Conservation (phyloP, 2,113 vertebrate genomes). For the Heterocephalus glaber region DNA sequence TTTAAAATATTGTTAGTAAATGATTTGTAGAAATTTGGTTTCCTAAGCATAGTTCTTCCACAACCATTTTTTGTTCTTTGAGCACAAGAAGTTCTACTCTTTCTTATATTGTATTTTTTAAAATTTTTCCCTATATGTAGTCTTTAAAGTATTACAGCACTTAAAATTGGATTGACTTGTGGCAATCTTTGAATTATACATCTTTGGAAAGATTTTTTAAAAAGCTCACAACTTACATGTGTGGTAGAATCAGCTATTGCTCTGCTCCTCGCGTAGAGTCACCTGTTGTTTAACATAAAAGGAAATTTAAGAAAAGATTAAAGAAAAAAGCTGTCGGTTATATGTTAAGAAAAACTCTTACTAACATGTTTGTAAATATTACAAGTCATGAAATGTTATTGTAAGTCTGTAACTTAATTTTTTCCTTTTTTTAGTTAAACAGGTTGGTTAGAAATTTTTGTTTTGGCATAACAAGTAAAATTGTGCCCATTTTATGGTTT, state of each 20-base stretch:
- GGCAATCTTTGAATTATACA: slow-evolving; percentile 86
- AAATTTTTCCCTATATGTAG: slow-evolving; percentile 80
- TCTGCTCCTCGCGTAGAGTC: slow-evolving; percentile 89
- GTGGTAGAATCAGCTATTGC: slow-evolving; percentile 84
- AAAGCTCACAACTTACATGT: slow-evolving; percentile 84
- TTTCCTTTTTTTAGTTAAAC: slow-evolving; percentile 82
- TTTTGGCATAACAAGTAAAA: slow-evolving; percentile 84
- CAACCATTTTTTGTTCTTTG: slow-evolving; percentile 70
- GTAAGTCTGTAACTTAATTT: slow-evolving; percentile 85
- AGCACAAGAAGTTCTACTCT: slow-evolving; percentile 79
- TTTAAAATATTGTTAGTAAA: slow-evolving; percentile 85
- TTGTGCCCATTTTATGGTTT: slow-evolving; percentile 88
- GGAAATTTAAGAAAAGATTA: slow-evolving; percentile 82
- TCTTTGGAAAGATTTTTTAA: slow-evolving; percentile 80
- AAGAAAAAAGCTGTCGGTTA: slow-evolving; percentile 81
- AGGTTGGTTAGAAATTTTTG: slow-evolving; percentile 76
- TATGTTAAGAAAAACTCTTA: slow-evolving; percentile 84
- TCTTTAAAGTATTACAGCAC: slow-evolving; percentile 88
- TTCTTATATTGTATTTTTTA: slow-evolving; percentile 54
- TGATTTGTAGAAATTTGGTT: slow-evolving; percentile 84
- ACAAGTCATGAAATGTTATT: slow-evolving; percentile 84
- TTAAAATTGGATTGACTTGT: slow-evolving; percentile 84
- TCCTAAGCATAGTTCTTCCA: slow-evolving; percentile 80
- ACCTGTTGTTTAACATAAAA: slow-evolving; percentile 84
- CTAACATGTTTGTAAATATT: slow-evolving; percentile 88